These are phyloP conservation scores for Erithacus rubecula DNA, from an alignment of 2,797 vertebrate genomes.

Conservation along the genomic window DNA sequence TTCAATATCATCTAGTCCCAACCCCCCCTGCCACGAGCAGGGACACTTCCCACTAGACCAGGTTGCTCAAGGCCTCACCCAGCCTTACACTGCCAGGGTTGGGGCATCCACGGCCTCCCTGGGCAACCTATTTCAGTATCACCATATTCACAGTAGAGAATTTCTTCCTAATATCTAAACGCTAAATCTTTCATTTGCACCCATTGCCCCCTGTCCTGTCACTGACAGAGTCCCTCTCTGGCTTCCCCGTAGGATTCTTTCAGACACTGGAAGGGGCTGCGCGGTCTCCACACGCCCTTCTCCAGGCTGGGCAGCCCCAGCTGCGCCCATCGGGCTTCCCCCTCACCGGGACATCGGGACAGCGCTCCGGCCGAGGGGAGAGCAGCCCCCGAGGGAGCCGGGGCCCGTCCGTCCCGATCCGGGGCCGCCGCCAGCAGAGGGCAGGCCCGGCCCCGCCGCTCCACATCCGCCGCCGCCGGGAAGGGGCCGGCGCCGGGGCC, in stretches of 20 bases:
- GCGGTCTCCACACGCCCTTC: neutral
- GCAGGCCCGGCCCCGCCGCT: neutral
- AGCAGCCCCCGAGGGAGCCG: accelerated
- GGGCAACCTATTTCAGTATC: neutral
- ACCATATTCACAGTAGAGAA: neutral
- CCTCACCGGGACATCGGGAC: no score
- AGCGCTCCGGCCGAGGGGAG: neutral
- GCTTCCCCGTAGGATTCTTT: accelerated
- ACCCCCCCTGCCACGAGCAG: neutral
- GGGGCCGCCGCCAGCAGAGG: constrained; percentile 16
- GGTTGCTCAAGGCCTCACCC: neutral
- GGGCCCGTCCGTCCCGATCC: no score
- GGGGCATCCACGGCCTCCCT: no score
- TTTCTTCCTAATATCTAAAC: neutral
- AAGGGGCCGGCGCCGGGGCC: constrained; percentile 18
- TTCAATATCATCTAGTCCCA: no score
- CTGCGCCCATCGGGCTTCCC: accelerated
- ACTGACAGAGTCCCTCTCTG: no score
- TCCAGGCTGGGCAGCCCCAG: neutral
- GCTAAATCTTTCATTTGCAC: neutral
- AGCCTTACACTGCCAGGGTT: neutral
- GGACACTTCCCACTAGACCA: neutral
- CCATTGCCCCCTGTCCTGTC: no score
- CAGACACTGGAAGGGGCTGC: neutral
- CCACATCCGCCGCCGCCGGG: constrained; percentile 8